Evolutionary conservation across 2,113 vertebrate genomes (phyloP), one percentile per base, ranked within the genome.

Genomic region (Tyto alba): DNA sequence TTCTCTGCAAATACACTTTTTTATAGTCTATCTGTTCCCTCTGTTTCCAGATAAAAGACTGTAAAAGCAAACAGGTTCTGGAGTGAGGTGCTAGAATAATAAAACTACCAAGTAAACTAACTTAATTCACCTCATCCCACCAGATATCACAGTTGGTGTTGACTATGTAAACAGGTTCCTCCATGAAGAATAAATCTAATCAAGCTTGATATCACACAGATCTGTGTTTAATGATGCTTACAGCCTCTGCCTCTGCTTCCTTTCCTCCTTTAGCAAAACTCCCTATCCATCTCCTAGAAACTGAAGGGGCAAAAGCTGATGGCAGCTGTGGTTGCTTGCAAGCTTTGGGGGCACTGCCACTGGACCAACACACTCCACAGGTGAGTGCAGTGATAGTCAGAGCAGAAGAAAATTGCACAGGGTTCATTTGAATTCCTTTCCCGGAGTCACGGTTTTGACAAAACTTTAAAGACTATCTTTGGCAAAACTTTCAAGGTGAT

Each of bases 321-420:
- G 18, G 36, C 63, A 72, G 16, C 32, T 75, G 11, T 29, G 7
- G 22, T 34, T 79, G 52, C 40, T 27, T 68, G 26, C 32, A 83
- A 48, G 27, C 9, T 25, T n/a, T 74, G 38, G 32, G 17, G 72
- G 13, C 1, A 0, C 16, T 68, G 32, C n/a, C 4, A 4, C 27
- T 63, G 48, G 38, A 62, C 16, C 68, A 77, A 29, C 40, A 20
- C 6, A 1, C 18, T 69, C 45, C 21, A 10, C 1, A 4, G 38
- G 10, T 1, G 4, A 85, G 36, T 7, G 2, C 3, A 0, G 2
- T 3, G 0, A 40, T 13, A 62, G 41, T 30, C 40, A 50, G 45
- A 88, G 47, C 19, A 55, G 52, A 30, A 56, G 68, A 30, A 10
- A 72, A 25, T 43, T 18, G 43, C 40, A 60, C 17, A 23, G 20